Percentiles rank a stretch among this genome's conserved stretches.
phyloP scores from a whole-genome alignment of 2,888 invertebrate species.

The Erpobdella octoculata region DNA sequence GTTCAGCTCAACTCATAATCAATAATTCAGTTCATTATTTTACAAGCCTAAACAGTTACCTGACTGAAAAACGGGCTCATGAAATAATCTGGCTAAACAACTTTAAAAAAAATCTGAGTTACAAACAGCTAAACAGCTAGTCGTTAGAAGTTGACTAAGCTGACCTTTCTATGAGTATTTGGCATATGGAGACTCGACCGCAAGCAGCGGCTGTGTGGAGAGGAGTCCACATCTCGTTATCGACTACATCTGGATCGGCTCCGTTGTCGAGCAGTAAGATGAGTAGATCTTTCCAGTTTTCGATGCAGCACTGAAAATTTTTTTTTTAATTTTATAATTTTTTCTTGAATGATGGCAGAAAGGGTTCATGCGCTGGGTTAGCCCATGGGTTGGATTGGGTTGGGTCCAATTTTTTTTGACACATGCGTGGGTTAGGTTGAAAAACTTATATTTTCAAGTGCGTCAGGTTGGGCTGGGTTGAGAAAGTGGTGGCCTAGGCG shows the following conservation, averaged over 20 bases:
- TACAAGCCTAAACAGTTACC: too few species aligned
- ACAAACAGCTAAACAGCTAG: background rate
- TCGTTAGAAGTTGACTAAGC: too few species aligned
- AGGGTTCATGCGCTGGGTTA: background rate
- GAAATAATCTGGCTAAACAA: too few species aligned
- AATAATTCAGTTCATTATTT: too few species aligned
- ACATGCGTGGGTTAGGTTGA: background rate
- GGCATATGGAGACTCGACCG: constrained; percentile 87
- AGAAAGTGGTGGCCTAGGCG: background rate
- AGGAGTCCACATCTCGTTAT: constrained; percentile 95
- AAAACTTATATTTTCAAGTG: background rate
- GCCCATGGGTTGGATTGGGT: background rate
- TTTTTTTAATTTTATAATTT: too few species aligned
- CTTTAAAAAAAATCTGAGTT: background rate
- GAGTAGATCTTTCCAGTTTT: constrained; percentile 96
- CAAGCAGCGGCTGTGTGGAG: constrained; percentile 98
- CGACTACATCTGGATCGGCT: constrained; percentile 88
- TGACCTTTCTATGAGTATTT: constrained; percentile 67
- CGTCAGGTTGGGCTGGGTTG: background rate
- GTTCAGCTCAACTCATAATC: too few species aligned
- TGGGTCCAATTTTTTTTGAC: background rate
- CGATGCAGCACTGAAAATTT: constrained; percentile 78
- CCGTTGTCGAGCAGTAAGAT: constrained; percentile 79
- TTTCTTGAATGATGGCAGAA: background rate
- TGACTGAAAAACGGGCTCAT: too few species aligned